Conservation (phyloP, 2,888 invertebrate genomes). For the Ashinkailepas kermadecensis region DNA sequence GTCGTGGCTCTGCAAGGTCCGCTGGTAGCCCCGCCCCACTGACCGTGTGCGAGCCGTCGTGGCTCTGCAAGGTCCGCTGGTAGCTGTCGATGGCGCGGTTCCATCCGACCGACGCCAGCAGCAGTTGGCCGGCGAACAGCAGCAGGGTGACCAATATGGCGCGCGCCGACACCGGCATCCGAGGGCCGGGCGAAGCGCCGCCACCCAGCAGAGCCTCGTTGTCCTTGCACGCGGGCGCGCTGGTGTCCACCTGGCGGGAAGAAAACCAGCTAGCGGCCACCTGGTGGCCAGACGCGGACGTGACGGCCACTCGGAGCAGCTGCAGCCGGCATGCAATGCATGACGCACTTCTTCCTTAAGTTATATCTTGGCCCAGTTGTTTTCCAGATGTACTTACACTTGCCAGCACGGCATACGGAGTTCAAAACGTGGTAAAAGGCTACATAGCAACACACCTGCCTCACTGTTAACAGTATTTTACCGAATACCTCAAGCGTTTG, state of each 20-base stretch:
- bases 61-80: slow-evolving; percentile 63
- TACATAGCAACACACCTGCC: no score
- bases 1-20: background rate
- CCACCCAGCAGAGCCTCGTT: background rate
- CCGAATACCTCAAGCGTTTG: no score
- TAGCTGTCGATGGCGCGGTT: slow-evolving; percentile 74
- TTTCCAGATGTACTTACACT: no score
- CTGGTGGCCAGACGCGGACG: no score
- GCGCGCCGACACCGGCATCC: background rate
- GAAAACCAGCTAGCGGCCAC: no score
- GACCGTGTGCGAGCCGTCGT: slow-evolving; percentile 42
- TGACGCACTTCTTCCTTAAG: no score
- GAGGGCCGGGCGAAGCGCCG: background rate
- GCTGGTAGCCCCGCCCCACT: background rate
- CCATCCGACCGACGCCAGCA: slow-evolving; percentile 70
- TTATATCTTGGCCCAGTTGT: no score
- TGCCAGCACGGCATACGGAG: no score
- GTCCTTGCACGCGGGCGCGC: background rate
- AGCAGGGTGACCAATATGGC: slow-evolving; percentile 49
- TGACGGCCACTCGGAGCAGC: no score
- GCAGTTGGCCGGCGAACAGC: slow-evolving; percentile 51
- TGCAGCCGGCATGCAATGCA: no score
- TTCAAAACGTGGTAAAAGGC: no score
- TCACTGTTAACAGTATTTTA: no score
- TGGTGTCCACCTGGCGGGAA: background rate